These are phyloP conservation scores for Chamaea fasciata DNA, from an alignment of 2,113 vertebrate species.

Conservation along the genomic window DNA sequence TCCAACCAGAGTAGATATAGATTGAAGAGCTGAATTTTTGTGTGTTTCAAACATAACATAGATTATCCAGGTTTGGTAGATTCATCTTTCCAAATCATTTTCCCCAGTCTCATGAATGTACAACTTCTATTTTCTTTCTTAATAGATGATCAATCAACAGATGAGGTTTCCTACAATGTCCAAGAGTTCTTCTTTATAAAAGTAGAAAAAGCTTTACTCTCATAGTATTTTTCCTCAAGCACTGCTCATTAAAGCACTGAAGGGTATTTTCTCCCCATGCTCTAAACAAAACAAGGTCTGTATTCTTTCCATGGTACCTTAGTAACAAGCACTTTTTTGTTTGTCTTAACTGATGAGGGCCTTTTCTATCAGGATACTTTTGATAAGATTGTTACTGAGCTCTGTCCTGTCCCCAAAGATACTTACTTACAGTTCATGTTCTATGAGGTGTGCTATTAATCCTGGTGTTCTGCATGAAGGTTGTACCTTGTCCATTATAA, in stretches of 20 bases:
- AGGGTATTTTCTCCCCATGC: neutral
- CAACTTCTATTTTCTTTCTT: neutral
- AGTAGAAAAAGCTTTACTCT: neutral
- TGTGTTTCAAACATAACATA: neutral
- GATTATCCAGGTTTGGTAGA: neutral
- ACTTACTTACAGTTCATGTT: neutral
- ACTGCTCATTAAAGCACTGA: neutral
- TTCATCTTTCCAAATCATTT: neutral
- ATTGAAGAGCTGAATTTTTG: neutral
- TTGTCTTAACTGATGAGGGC: neutral
- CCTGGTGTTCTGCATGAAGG: rapidly evolving
- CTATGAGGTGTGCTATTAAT: neutral
- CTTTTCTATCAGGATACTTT: neutral
- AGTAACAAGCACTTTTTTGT: neutral
- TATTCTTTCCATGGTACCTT: neutral
- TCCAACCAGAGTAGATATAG: neutral
- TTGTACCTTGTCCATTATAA: neutral
- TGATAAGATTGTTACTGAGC: neutral
- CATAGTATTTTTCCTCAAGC: neutral
- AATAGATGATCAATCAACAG: neutral
- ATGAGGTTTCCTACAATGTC: neutral
- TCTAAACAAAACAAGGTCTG: neutral
- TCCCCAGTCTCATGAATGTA: neutral
- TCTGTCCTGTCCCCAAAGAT: neutral
- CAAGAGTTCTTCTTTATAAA: neutral